Evolutionary conservation across 2,888 invertebrate genomes (phyloP).

Genomic region (Athalia cordata): DNA sequence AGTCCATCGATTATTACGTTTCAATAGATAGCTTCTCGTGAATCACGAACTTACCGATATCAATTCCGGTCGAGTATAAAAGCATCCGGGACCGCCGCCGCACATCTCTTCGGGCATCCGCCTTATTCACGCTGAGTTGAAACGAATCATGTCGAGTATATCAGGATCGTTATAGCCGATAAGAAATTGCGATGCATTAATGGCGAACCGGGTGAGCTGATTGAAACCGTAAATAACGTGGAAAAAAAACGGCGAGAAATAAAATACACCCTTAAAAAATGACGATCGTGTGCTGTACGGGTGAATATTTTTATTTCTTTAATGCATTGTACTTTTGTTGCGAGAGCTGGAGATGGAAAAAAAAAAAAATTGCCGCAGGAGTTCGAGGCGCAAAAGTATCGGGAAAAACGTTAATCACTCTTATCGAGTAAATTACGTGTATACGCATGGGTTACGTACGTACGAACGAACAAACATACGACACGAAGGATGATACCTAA

Average conservation of each 20-base stretch:
- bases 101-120: background rate
- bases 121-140: conserved; percentile 21
- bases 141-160: conserved; percentile 3
- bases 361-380: background rate
- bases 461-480: background rate
- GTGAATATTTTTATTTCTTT: too few relatives aligned
- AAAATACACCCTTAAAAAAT: too few relatives aligned
- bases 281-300: too few relatives aligned
- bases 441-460: conserved; percentile 7
- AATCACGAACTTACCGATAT: conserved; percentile 40
- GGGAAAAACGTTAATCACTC: conserved; percentile 34
- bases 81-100: conserved; percentile 29
- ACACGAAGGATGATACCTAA: conserved; percentile 7
- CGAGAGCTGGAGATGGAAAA: background rate
- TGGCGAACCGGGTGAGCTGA: background rate
- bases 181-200: background rate
- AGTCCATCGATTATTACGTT: conserved; percentile 41
- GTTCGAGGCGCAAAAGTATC: conserved; percentile 4
- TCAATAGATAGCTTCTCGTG: conserved; percentile 31
- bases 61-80: conserved; percentile 2
- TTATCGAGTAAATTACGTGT: conserved; percentile 37
- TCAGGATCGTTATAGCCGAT: conserved; percentile 4
- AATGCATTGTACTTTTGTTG: too few relatives aligned
- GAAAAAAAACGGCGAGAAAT: too few relatives aligned
- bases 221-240: too few relatives aligned